phyloP scores from a whole-genome alignment of 2,113 vertebrate species.

The Poecile atricapillus region DNA sequence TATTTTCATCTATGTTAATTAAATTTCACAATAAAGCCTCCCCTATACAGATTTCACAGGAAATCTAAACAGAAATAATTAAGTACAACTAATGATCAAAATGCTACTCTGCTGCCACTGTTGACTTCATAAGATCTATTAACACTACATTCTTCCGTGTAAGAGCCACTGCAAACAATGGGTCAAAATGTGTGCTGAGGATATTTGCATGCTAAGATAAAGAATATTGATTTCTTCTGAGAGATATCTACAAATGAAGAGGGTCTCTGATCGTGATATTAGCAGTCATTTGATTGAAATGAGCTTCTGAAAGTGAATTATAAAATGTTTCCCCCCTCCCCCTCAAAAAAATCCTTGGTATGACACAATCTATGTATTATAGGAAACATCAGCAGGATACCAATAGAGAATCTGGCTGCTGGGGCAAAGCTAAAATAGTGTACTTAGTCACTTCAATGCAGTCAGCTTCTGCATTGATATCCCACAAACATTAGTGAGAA shows the following conservation, averaged over 20 bases:
- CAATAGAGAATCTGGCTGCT: constrained; percentile 38
- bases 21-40: neutral
- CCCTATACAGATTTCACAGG: neutral
- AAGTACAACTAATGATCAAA: neutral
- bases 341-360: neutral
- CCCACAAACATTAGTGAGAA: constrained; percentile 44
- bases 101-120: neutral
- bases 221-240: constrained; percentile 20
- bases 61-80: neutral
- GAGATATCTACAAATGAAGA: neutral
- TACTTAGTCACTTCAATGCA: constrained; percentile 58
- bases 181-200: neutral
- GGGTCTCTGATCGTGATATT: neutral
- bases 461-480: constrained; percentile 43
- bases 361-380: constrained; percentile 44
- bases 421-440: constrained; percentile 48
- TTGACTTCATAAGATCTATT: constrained; percentile 3
- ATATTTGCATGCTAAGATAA: neutral
- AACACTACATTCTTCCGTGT: neutral
- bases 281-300: neutral
- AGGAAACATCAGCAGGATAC: constrained; percentile 41
- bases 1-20: neutral
- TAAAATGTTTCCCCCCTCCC: neutral
- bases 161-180: constrained; percentile 5
- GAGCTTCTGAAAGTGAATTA: constrained; percentile 11